Evolutionary conservation across 2,888 invertebrate species (phyloP).

Genomic region (Parnassius mnemosyne): DNA sequence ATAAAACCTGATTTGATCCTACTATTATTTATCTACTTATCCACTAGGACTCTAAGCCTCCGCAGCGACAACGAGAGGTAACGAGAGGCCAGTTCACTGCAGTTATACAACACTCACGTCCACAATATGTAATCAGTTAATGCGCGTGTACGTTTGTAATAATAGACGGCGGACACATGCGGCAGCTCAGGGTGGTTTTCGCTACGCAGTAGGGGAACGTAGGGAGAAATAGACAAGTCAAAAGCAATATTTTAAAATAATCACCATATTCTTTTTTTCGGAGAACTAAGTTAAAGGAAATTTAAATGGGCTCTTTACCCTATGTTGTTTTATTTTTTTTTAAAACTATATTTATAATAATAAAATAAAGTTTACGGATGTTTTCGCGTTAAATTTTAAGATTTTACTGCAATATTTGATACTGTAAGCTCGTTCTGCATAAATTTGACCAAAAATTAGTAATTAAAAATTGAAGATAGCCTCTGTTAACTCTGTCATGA

Average conservation of each 20-base stretch:
- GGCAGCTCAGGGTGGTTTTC: slow-evolving; percentile 56
- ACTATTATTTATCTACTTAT: slow-evolving; percentile 12
- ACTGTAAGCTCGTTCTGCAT: no score
- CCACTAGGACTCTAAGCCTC: slow-evolving; percentile 5
- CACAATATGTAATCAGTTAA: slow-evolving; percentile 72
- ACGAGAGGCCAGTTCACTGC: slow-evolving; percentile 14
- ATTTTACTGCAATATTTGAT: no score
- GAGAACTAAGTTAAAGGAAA: no score
- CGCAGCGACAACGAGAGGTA: slow-evolving; percentile 15
- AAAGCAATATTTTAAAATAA: no score
- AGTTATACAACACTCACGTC: slow-evolving; percentile 50
- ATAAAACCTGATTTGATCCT: slow-evolving; percentile 4
- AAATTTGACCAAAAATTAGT: background rate
- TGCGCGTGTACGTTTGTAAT: slow-evolving; percentile 68
- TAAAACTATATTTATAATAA: no score
- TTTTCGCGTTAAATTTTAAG: no score
- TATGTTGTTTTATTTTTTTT: no score
- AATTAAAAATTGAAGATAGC: no score
- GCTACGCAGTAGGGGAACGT: slow-evolving; percentile 42
- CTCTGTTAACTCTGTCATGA: no score
- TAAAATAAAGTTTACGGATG: no score
- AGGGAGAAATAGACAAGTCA: slow-evolving; percentile 29
- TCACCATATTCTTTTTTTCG: no score
- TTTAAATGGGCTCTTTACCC: no score
- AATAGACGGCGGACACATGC: slow-evolving; percentile 58